A percentile compares a stretch with the other conserved stretches of the same genome.
Conservation (phyloP, 1,140 invertebrate genomes). For the Magallana gigas region DNA sequence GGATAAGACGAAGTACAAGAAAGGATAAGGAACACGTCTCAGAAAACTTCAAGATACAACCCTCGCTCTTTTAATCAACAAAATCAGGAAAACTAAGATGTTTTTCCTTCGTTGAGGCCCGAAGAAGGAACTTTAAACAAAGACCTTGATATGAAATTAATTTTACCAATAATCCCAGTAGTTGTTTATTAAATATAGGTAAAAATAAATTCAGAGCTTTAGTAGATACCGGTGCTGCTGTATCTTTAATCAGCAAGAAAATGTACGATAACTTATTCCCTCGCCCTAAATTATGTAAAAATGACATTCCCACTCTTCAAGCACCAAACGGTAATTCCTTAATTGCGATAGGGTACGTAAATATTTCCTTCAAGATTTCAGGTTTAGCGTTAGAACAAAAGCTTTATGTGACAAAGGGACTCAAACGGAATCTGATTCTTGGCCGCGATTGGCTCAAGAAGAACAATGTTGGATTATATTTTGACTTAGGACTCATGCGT, state of each 20-base stretch:
- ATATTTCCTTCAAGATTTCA: neutral
- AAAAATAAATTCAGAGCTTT: neutral
- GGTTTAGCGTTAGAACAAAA: neutral
- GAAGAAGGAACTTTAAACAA: too few species aligned
- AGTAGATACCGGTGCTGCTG: neutral
- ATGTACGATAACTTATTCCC: neutral
- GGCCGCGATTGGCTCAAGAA: constrained; percentile 23
- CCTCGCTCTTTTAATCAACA: too few species aligned
- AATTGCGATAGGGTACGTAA: neutral
- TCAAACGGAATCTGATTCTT: constrained; percentile 47
- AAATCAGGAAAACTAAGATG: too few species aligned
- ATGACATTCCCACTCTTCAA: neutral
- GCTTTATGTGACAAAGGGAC: neutral
- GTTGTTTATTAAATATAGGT: too few species aligned
- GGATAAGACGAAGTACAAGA: too few species aligned
- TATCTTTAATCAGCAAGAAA: neutral
- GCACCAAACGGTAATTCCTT: neutral
- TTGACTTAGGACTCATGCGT: constrained; percentile 22
- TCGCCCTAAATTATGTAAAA: neutral
- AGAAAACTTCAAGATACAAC: too few species aligned
- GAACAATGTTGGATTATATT: constrained; percentile 3
- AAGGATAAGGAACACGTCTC: too few species aligned
- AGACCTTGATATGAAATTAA: too few species aligned
- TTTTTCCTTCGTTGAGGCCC: too few species aligned
- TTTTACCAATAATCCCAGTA: too few species aligned